phyloP scores from a whole-genome alignment of 2,888 invertebrate species.

The Thysanoteuthis rhombus region DNA sequence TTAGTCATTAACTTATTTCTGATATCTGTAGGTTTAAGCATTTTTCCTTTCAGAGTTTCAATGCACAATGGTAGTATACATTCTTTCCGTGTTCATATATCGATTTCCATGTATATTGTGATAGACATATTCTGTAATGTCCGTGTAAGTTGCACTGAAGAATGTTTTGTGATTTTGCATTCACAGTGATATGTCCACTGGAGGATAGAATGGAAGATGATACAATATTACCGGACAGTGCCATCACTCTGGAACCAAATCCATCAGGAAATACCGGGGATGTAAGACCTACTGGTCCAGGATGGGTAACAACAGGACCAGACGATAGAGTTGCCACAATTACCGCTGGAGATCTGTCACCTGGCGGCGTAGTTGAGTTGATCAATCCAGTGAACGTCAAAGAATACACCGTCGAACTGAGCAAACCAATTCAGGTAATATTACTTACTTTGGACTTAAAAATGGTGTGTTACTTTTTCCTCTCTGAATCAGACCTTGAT shows the following conservation, averaged over 20 bases:
- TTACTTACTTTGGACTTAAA: too few species aligned
- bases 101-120: too few species aligned
- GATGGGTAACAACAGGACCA: not conserved
- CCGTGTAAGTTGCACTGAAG: too few species aligned
- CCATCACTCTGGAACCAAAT: not conserved
- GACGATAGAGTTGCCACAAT: not conserved
- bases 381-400: not conserved
- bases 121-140: too few species aligned
- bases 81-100: too few species aligned
- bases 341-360: not conserved
- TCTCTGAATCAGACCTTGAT: too few species aligned
- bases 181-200: not conserved
- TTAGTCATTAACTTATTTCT: too few species aligned
- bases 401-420: not conserved
- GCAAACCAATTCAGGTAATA: not conserved
- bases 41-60: too few species aligned
- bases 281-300: not conserved
- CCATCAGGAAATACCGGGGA: not conserved
- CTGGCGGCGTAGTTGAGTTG: not conserved
- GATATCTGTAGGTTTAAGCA: too few species aligned
- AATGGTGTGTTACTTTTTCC: too few species aligned
- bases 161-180: not conserved
- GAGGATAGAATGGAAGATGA: not conserved
- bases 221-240: not conserved
- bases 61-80: too few species aligned